Evolutionary conservation across 1,140 invertebrate species (phyloP), one percentile per base, ranked within the genome.

Genomic region (Drosophila sp.): DNA sequence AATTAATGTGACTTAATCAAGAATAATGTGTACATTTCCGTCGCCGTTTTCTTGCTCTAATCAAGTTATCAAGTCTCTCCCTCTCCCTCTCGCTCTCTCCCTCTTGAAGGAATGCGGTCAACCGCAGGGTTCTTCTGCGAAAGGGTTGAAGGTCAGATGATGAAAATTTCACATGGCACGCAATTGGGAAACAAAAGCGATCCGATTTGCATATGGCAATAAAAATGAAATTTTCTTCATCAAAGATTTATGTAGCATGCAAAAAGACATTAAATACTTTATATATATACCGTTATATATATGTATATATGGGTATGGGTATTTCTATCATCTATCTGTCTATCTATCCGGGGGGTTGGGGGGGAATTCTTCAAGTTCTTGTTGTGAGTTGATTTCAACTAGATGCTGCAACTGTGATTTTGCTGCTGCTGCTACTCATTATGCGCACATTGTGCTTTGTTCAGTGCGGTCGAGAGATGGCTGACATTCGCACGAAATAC

Each of bases 1-100:
- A 91, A 91, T 91, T 91, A 91, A 91, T 90, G 89, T 89, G 89
- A 82, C 89, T 86, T 91, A 91, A 91, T 89, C 85, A 91, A 90
- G 90, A 91, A 89, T 82, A 91, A 91, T 91, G 89, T 91, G 67
- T 66, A 68, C 54, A 62, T 60, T 58, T 58, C 56, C 56, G 38
- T 66, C 23, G 17, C 32, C 7, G 27, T 74, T 76, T 60, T 74
- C 69, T 70, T 29, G 10, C 40, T 61, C 65, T 78, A 89, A 89
- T 89, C 77, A 89, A 89, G 84, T 79, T 72, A 89, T 76, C 60
- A 50, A 54, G 35, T 71, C 66, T 75, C 87, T 65, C 25, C 50
- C 55, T 17, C 58, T 38, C 17, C 3, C 1, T 27, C 44, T 27
- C 44, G 3, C 79, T 70, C 66, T 77, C 82, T 57, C 23, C 47